These are phyloP conservation scores for Megamerina dolium DNA, from an alignment of 2,888 invertebrate species.

Conservation along the genomic window DNA sequence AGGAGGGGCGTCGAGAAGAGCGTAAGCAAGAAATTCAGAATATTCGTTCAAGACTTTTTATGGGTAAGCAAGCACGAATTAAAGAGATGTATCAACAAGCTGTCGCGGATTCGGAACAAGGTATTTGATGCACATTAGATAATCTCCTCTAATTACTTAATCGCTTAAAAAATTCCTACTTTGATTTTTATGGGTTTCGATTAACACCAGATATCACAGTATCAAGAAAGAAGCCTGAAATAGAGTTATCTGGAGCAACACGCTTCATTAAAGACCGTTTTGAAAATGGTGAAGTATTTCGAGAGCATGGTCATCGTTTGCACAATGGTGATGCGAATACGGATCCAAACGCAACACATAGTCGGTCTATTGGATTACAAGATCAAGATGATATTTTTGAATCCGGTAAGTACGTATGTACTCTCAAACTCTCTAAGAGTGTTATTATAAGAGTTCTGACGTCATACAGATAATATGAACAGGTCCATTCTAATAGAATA, in stretches of 20 bases:
- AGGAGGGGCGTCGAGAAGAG: conserved; percentile 69
- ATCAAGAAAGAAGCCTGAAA: conserved; percentile 49
- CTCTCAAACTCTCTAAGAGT: neutral
- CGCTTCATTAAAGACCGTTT: conserved; percentile 71
- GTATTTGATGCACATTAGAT: conserved; percentile 29
- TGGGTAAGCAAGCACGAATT: conserved; percentile 86
- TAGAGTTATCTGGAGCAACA: conserved; percentile 55
- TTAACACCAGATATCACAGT: conserved; percentile 8
- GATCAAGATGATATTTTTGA: conserved; percentile 74
- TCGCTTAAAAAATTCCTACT: neutral
- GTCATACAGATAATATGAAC: too few relatives aligned
- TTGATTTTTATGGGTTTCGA: neutral
- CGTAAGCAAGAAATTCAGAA: conserved; percentile 84
- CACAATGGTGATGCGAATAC: conserved; percentile 54
- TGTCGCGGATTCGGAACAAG: conserved; percentile 71
- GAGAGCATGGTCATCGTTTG: conserved; percentile 56
- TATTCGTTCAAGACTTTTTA: conserved; percentile 75
- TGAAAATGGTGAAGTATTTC: conserved; percentile 69
- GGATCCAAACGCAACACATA: conserved; percentile 38
- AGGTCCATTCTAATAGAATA: too few relatives aligned
- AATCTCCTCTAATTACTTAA: neutral
- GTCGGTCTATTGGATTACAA: conserved; percentile 32
- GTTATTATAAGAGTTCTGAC: neutral
- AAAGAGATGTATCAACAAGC: conserved; percentile 91
- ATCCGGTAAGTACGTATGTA: conserved; percentile 55